Base-by-base conservation (phyloP, 2,888 invertebrate species). In the Pycnomerus fuliginosus region DNA sequence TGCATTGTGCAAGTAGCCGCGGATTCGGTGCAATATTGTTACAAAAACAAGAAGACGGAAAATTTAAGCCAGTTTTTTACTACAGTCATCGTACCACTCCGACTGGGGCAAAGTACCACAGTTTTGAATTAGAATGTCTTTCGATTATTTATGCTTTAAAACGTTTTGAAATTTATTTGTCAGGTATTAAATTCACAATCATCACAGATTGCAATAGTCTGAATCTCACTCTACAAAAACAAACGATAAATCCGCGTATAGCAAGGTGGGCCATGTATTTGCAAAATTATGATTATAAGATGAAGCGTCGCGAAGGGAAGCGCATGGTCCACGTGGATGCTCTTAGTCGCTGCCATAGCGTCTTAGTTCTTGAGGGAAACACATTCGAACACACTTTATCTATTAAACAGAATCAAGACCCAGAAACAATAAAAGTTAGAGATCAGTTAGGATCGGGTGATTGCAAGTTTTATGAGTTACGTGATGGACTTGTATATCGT, bases 111-210 rank as follows among this genome's bases (percentile, higher is more conserved):
- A 51, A 53, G 32, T 62, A 56, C 36, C 58, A 61, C 13, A 60
- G 62, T 37, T 63, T 53, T 45, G 62, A 65, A 25, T 34, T 64
- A 3, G 63, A 65, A 37, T 56, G 53, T 0, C 41, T 61, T 10
- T 53, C 58, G 1, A 55, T 62, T 3, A 42, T 62, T 15, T 50
- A 58, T 45, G 48, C 65, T 0, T 14, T 62, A 3, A 37, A 53
- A 23, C 38, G 56, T 20, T 62, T 61, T 34, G 37, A 55, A 28
- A 34, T 50, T 11, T 50, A 44, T 40, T 17, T 53, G n/a, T 28
- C 37, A 5, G 49, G 47, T 5, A 39, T 50, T n/a, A 29, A 39
- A n/a, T 52, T 52, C 36, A 46, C 40, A 37, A 41, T 52, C 3
- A 4, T 52, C 4, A 52, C 52, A 5, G 52, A 52, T 46, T 49